Evolutionary conservation across 2,797 vertebrate genomes (phyloP).

Genomic region (Lithobates sylvaticus): DNA sequence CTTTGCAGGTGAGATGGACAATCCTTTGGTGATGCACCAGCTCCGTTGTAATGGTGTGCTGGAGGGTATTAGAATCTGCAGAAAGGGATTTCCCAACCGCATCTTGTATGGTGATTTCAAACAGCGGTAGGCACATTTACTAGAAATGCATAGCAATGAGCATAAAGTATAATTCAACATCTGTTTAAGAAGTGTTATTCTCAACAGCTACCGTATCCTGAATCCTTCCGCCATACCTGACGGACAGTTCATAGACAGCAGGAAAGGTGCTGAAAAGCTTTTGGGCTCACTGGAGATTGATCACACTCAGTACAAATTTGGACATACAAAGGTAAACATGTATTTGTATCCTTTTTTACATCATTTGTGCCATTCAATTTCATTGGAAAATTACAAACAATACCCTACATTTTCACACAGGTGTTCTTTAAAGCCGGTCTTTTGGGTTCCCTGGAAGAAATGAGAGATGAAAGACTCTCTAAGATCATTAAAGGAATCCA

Average conservation of each 20-base stretch:
- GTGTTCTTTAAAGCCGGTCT: constrained; percentile 87
- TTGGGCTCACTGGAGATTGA: constrained; percentile 83
- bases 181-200: neutral
- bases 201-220: constrained; percentile 80
- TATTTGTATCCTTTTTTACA: neutral
- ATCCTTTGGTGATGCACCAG: constrained; percentile 88
- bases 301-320: constrained; percentile 85
- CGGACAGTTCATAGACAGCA: constrained; percentile 85
- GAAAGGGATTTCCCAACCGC: constrained; percentile 85
- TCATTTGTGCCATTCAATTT: neutral
- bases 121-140: constrained; percentile 67
- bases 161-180: neutral
- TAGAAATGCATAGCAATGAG: neutral
- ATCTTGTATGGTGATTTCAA: constrained; percentile 86
- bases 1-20: constrained; percentile 79
- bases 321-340: constrained; percentile 78
- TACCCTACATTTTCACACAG: constrained; percentile 48
- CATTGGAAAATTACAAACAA: neutral
- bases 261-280: constrained; percentile 82
- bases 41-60: constrained; percentile 87
- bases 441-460: constrained; percentile 83
- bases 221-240: constrained; percentile 86
- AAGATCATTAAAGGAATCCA: constrained; percentile 85
- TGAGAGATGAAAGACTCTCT: constrained; percentile 84
- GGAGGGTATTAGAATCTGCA: constrained; percentile 86